Conservation (phyloP, 1,140 invertebrate species). For the Trachelipus rathkii region DNA sequence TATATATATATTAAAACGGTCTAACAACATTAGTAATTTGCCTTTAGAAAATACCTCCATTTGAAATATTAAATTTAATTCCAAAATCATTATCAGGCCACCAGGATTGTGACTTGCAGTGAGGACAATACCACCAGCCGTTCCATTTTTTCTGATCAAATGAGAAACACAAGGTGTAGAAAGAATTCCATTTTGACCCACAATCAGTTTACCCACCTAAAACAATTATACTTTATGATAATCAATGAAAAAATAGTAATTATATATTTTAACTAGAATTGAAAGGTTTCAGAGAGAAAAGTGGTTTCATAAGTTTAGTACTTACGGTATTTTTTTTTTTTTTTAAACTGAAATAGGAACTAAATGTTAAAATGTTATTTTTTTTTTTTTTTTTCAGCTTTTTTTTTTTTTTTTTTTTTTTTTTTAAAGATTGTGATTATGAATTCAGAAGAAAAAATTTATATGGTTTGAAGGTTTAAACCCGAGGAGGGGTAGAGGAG, state of each 20-base stretch:
- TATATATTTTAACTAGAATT: neutral
- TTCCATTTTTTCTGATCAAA: constrained; percentile 83
- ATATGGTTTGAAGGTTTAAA: too few species aligned
- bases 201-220: constrained; percentile 75
- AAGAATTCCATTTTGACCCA: constrained; percentile 90
- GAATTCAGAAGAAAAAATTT: too few species aligned
- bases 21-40: too few species aligned
- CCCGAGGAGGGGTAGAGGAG: too few species aligned
- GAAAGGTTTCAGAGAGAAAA: neutral
- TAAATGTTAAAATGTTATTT: neutral
- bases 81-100: constrained; percentile 91
- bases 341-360: neutral
- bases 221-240: constrained; percentile 34
- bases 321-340: neutral
- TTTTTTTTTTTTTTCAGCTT: too few species aligned
- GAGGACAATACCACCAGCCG: constrained; percentile 87
- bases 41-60: constrained; percentile 66
- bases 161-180: constrained; percentile 95
- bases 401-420: too few species aligned
- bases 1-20: too few species aligned
- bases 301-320: neutral
- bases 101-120: constrained; percentile 99
- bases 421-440: too few species aligned
- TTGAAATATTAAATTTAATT: constrained; percentile 95
- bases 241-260: neutral